Percentiles rank a stretch among this genome's conserved stretches.
Conservation (phyloP, 1,140 invertebrate species). For the Onthophagus taurus region DNA sequence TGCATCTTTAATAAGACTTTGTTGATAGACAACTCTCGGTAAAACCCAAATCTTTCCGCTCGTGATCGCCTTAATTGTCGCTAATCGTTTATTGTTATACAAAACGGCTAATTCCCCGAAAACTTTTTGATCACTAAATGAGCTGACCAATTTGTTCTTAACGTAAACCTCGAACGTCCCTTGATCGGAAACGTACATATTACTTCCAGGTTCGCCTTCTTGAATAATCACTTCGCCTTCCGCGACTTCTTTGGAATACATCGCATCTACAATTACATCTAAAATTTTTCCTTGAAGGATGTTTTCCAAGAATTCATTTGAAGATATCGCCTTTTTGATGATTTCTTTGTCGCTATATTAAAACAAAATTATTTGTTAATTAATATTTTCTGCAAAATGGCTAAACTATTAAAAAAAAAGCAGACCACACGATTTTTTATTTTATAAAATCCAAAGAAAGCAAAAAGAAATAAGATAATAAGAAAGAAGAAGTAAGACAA, state of each 20-base stretch:
- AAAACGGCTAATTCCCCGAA: constrained; percentile 91
- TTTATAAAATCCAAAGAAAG: too few species aligned
- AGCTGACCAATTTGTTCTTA: constrained; percentile 59
- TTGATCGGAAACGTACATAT: constrained; percentile 72
- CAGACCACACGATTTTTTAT: too few species aligned
- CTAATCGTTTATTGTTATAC: constrained; percentile 84
- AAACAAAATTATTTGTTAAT: too few species aligned
- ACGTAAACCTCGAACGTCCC: constrained; percentile 84
- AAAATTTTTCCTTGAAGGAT: constrained; percentile 7
- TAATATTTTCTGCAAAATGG: too few species aligned
- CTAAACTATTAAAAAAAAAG: too few species aligned
- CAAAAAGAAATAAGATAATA: too few species aligned
- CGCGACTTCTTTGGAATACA: constrained; percentile 9
- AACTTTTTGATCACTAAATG: constrained; percentile 75
- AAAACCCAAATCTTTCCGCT: constrained; percentile 79
- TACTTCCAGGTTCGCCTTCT: constrained; percentile 44
- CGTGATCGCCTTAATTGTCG: constrained; percentile 72
- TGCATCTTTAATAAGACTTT: constrained; percentile 76
- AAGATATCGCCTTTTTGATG: constrained; percentile 9
- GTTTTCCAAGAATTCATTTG: constrained; percentile 12
- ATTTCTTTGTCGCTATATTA: too few species aligned
- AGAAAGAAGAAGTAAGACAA: too few species aligned
- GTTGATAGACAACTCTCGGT: constrained; percentile 75
- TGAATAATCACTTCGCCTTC: constrained; percentile 15
- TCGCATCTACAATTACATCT: constrained; percentile 8